phyloP scores from a whole-genome alignment of 2,113 vertebrate species.

The Limnothrissa miodon region DNA sequence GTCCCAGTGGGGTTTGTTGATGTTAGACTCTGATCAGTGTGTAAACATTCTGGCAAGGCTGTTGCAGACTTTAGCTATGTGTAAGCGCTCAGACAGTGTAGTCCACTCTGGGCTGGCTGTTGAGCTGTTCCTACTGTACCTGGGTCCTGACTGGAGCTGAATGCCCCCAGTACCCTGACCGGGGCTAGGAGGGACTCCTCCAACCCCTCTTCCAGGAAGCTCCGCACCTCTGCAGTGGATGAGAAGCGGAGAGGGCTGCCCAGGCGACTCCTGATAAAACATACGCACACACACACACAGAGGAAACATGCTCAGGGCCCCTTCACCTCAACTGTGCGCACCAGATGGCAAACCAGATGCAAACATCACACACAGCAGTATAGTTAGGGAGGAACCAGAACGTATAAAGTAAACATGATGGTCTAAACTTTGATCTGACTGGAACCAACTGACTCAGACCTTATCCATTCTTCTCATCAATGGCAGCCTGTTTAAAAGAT shows the following conservation, averaged over 20 bases:
- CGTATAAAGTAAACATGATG: too few relatives aligned
- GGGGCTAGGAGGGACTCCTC: slow-evolving; percentile 55
- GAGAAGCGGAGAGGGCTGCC: slow-evolving; percentile 69
- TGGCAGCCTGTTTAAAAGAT: too few relatives aligned
- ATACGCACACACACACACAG: too few relatives aligned
- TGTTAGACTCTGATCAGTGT: neutral
- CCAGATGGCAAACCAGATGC: neutral
- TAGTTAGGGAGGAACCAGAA: too few relatives aligned
- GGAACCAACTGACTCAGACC: too few relatives aligned
- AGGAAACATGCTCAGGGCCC: neutral
- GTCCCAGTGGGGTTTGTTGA: neutral
- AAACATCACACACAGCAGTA: neutral
- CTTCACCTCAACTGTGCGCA: neutral
- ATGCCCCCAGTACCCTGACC: slow-evolving; percentile 77
- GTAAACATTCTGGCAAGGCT: neutral
- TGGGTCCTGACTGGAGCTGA: slow-evolving; percentile 60
- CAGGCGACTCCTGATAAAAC: slow-evolving; percentile 61
- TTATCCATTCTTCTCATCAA: too few relatives aligned
- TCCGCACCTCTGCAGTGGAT: slow-evolving; percentile 74
- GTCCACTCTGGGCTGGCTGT: too few relatives aligned
- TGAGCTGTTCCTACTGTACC: slow-evolving; percentile 62
- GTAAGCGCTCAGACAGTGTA: too few relatives aligned
- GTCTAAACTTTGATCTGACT: too few relatives aligned
- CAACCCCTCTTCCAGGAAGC: slow-evolving; percentile 76
- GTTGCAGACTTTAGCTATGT: too few relatives aligned